Evolutionary conservation across 2,113 vertebrate genomes (phyloP).

Genomic region (Aepyceros melampus): DNA sequence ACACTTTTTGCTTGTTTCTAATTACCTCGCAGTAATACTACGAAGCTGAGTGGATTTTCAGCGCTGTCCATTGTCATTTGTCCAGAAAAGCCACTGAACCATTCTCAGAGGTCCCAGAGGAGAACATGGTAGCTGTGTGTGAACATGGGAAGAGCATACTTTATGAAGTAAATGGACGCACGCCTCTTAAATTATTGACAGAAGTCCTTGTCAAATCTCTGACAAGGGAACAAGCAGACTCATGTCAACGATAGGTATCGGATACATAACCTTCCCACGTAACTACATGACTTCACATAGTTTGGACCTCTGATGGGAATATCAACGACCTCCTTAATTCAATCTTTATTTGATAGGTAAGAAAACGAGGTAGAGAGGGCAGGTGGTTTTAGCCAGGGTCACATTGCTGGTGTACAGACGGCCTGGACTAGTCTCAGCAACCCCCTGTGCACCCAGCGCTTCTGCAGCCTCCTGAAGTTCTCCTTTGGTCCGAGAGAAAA

Average conservation of each 20-base stretch:
- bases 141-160: not conserved
- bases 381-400: not conserved
- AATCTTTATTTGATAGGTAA: not conserved
- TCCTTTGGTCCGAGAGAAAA: not conserved
- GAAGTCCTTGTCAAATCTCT: not conserved
- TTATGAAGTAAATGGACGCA: not conserved
- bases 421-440: accelerated
- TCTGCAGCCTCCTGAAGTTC: not conserved
- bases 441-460: accelerated
- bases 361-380: not conserved
- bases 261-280: not conserved
- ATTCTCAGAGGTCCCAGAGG: not conserved
- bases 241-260: not conserved
- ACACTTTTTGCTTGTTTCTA: not conserved
- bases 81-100: not conserved
- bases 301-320: not conserved
- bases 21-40: not conserved
- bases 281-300: not conserved
- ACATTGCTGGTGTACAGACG: accelerated
- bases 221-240: not conserved
- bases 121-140: not conserved
- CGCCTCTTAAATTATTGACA: not conserved
- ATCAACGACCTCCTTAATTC: not conserved
- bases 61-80: not conserved
- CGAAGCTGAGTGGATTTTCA: not conserved